A percentile compares a stretch with the other conserved stretches of the same genome.
These are phyloP conservation scores for Drosophila azteca DNA, from an alignment of 1,140 invertebrate genomes.

Conservation along the genomic window DNA sequence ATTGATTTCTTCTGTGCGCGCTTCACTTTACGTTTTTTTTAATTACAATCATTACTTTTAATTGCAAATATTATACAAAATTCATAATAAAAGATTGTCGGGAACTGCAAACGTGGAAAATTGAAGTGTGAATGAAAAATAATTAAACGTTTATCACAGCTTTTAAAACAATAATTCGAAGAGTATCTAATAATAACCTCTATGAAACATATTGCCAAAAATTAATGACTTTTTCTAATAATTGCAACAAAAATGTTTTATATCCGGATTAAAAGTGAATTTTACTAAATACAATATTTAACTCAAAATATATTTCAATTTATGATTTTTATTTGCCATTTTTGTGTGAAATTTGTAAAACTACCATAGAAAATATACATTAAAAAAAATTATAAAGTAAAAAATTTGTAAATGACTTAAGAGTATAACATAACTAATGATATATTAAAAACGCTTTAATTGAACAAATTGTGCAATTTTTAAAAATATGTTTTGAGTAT, in stretches of 20 bases:
- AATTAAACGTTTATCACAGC: background rate
- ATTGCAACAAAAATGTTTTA: background rate
- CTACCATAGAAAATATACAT: background rate
- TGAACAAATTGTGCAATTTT: no score
- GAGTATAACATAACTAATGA: no score
- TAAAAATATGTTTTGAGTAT: no score
- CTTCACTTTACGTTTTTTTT: conserved; percentile 24
- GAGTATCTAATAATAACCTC: background rate
- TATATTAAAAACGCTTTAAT: no score
- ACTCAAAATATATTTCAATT: background rate
- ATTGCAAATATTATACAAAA: conserved; percentile 7
- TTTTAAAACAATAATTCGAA: background rate
- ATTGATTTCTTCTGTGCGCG: conserved; percentile 38
- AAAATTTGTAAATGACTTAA: background rate
- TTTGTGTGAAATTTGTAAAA: no score
- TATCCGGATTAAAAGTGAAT: no score
- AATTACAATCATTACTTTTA: conserved; percentile 32
- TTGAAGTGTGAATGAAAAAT: conserved; percentile 7
- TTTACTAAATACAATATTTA: no score
- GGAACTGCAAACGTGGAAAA: background rate
- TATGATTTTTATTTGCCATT: background rate
- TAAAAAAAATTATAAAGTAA: background rate
- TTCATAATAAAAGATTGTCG: conserved; percentile 1
- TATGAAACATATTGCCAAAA: background rate
- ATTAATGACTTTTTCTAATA: background rate